These are phyloP conservation scores for Ceratina australensis DNA, from an alignment of 1,140 invertebrate species.

Conservation along the genomic window DNA sequence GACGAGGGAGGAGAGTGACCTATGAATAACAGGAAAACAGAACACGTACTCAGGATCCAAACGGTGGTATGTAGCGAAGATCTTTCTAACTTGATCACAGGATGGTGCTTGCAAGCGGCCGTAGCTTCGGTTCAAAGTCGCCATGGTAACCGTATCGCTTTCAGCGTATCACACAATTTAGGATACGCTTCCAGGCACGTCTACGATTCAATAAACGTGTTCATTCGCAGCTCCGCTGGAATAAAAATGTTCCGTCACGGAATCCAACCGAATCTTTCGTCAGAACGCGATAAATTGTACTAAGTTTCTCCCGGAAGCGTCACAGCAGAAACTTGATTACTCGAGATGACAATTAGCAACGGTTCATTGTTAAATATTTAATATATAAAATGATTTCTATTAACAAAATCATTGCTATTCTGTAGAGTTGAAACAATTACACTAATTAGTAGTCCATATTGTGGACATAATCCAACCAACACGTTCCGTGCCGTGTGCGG, in stretches of 20 bases:
- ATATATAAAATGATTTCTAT: too few species aligned
- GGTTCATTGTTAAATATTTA: too few species aligned
- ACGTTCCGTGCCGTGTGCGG: too few species aligned
- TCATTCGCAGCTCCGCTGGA: neutral
- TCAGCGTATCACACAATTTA: conserved; percentile 1
- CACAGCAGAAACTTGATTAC: neutral
- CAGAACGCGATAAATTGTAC: too few species aligned
- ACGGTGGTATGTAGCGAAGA: neutral
- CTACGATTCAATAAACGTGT: neutral
- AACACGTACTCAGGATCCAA: neutral
- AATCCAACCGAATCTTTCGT: neutral
- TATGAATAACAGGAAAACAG: neutral
- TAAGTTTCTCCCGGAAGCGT: neutral
- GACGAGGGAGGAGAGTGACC: neutral
- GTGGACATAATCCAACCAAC: too few species aligned
- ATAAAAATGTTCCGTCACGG: neutral
- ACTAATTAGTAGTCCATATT: too few species aligned
- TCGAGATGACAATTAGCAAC: too few species aligned
- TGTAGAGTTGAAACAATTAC: too few species aligned
- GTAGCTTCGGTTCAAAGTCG: conserved; percentile 30
- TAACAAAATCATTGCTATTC: too few species aligned
- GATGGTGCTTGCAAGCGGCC: conserved; percentile 8
- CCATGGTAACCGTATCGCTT: conserved; percentile 19
- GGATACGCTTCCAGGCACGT: conserved; percentile 13
- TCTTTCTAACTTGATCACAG: conserved; percentile 20